phyloP scores from a whole-genome alignment of 2,888 invertebrate species.

The Julus scanicus region DNA sequence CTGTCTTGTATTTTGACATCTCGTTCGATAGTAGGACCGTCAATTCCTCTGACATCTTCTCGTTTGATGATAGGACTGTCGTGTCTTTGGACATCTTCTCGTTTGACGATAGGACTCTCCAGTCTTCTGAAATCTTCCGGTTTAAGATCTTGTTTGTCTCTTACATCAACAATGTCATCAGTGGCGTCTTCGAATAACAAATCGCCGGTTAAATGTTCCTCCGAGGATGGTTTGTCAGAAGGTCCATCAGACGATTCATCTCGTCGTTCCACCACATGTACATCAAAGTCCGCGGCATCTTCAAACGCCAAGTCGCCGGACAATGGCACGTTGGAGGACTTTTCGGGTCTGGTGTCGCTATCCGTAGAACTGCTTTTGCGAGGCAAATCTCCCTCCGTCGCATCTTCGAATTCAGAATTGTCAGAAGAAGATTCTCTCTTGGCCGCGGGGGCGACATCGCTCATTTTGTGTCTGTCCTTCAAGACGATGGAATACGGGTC shows the following conservation, averaged over 20 bases:
- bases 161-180: background rate
- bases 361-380: background rate
- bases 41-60: no score
- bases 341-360: background rate
- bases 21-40: no score
- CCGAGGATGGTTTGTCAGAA: background rate
- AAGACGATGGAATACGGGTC: background rate
- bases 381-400: background rate
- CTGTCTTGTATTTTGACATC: no score
- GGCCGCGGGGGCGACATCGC: background rate
- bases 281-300: background rate
- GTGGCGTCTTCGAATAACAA: conserved; percentile 1
- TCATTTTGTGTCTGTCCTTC: background rate
- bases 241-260: background rate
- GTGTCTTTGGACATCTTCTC: background rate
- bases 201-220: background rate
- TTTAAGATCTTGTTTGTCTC: background rate
- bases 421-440: background rate
- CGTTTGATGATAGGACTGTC: no score
- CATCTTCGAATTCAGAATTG: background rate
- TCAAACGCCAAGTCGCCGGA: background rate
- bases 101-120: background rate
- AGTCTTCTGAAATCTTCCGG: background rate
- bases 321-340: background rate
- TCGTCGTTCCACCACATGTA: background rate